These are phyloP conservation scores for Linyphia triangularis DNA, from an alignment of 2,888 invertebrate species.

Conservation along the genomic window DNA sequence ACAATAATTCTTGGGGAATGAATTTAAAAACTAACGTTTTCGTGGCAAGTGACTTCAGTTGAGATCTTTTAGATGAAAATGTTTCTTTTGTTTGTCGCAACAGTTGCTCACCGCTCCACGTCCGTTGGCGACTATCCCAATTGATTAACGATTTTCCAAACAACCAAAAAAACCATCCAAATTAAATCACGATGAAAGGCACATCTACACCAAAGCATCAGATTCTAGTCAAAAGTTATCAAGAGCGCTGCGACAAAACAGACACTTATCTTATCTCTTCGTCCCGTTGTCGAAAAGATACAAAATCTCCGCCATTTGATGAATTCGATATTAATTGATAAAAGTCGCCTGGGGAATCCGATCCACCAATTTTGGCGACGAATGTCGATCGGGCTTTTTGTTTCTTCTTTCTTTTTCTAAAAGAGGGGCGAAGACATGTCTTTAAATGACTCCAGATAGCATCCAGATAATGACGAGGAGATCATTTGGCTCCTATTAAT, in stretches of 20 bases:
- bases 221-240: background rate
- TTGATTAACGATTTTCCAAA: background rate
- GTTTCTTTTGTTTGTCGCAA: no score
- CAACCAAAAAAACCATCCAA: background rate
- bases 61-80: no score
- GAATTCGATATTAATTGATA: conserved; percentile 36
- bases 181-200: background rate
- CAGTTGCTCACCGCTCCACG: background rate
- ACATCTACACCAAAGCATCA: background rate
- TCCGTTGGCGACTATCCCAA: background rate
- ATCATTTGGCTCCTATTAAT: conserved; percentile 68
- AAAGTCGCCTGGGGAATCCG: background rate
- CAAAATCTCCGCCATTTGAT: conserved; percentile 7
- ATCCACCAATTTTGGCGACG: background rate
- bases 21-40: no score
- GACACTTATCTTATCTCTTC: background rate
- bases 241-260: background rate
- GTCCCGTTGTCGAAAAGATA: background rate
- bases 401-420: background rate
- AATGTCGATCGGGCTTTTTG: background rate
- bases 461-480: conserved; percentile 27
- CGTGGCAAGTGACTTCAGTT: no score
- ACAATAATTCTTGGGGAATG: no score
- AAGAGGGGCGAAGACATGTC: background rate
- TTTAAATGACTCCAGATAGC: conserved; percentile 10